A percentile compares a stretch with the other conserved stretches of the same genome.
Evolutionary conservation across 1,140 invertebrate species (phyloP).

Genomic region (Halesus radiatus): DNA sequence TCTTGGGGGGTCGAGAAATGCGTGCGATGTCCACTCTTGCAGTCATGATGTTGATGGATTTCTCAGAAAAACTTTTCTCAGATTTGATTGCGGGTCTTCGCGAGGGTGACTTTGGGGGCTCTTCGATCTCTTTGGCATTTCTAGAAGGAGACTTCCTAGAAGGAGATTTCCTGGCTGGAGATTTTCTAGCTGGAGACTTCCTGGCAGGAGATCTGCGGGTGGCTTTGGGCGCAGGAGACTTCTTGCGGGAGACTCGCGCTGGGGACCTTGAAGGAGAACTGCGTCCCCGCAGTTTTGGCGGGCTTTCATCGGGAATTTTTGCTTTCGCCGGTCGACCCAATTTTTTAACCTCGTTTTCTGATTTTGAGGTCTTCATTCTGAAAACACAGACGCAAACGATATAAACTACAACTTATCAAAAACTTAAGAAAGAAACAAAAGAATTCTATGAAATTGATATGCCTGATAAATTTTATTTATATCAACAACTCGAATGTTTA

Average conservation of each 20-base stretch:
- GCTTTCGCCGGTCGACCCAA: conserved; percentile 16
- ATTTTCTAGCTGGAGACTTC: conserved; percentile 50
- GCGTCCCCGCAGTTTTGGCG: conserved; percentile 34
- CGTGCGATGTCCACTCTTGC: conserved; percentile 4
- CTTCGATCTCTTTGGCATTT: conserved; percentile 20
- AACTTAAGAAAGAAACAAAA: no score
- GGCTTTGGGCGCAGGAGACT: conserved; percentile 1
- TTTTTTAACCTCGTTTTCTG: conserved; percentile 29
- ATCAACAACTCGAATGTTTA: neutral
- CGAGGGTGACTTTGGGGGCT: conserved; percentile 24
- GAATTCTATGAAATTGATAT: neutral
- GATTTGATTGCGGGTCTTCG: conserved; percentile 29
- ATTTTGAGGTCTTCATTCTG: conserved; percentile 48
- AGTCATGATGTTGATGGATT: neutral
- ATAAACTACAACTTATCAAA: no score
- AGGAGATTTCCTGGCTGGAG: conserved; percentile 50
- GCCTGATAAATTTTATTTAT: neutral
- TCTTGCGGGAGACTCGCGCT: neutral
- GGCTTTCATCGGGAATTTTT: conserved; percentile 23
- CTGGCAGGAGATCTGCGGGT: conserved; percentile 43
- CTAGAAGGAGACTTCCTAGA: conserved; percentile 35
- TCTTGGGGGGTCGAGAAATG: neutral
- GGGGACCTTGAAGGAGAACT: conserved; percentile 39
- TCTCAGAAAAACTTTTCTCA: neutral
- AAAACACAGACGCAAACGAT: neutral